A percentile compares a stretch with the other conserved stretches of the same genome.
Evolutionary conservation across 1,140 invertebrate species (phyloP).

Genomic region (Varroa destructor): DNA sequence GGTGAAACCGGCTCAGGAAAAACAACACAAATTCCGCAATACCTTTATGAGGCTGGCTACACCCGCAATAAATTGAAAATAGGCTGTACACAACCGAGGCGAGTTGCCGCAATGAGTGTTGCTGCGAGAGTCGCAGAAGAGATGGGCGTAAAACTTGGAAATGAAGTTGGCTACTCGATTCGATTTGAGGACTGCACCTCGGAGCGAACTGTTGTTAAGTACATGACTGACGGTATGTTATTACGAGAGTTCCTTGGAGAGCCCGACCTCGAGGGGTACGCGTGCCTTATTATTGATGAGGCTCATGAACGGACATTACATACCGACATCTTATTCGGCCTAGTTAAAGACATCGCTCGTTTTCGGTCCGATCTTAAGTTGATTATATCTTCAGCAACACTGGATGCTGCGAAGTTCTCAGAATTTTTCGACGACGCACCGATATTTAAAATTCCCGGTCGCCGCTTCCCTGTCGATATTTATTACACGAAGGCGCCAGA

Average conservation of each 20-base stretch:
- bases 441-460: slow-evolving; percentile 87
- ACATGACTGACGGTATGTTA: slow-evolving; percentile 98
- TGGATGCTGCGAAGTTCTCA: slow-evolving; percentile 97
- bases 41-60: slow-evolving; percentile 78
- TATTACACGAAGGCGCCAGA: slow-evolving; percentile 98
- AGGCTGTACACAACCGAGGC: slow-evolving; percentile 58
- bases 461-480: slow-evolving; percentile 74
- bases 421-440: slow-evolving; percentile 96
- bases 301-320: slow-evolving; percentile 96
- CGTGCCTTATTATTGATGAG: slow-evolving; percentile 96
- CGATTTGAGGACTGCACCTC: slow-evolving; percentile 66
- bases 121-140: slow-evolving; percentile 58
- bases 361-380: slow-evolving; percentile 89
- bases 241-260: slow-evolving; percentile 93
- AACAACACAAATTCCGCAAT: slow-evolving; percentile 97
- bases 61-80: slow-evolving; percentile 41
- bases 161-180: slow-evolving; percentile 61
- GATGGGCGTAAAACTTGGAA: slow-evolving; percentile 55
- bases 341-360: slow-evolving; percentile 92
- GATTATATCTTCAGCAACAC: slow-evolving; percentile 89
- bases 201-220: slow-evolving; percentile 70
- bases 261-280: slow-evolving; percentile 84
- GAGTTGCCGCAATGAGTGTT: slow-evolving; percentile 68
- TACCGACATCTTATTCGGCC: slow-evolving; percentile 93
- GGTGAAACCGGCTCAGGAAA: slow-evolving; percentile 92